Conservation (phyloP, 2,888 invertebrate species). For the Apamea anceps region DNA sequence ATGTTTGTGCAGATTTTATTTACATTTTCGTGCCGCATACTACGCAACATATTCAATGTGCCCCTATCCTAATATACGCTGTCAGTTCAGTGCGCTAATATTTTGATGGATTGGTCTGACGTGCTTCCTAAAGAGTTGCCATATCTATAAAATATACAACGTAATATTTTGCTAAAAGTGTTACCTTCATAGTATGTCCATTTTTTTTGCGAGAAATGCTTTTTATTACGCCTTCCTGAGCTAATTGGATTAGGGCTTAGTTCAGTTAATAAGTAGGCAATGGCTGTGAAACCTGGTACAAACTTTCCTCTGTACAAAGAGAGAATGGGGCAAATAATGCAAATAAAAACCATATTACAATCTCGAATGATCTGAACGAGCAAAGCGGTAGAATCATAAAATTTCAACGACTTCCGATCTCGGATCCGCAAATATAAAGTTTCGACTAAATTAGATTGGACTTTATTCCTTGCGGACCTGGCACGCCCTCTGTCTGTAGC, state of each 20-base stretch:
- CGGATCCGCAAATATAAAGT: constrained; percentile 40
- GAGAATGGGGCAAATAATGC: constrained; percentile 15
- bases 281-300: constrained; percentile 21
- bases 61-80: constrained; percentile 30
- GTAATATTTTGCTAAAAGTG: constrained; percentile 33
- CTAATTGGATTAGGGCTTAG: constrained; percentile 58
- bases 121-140: constrained; percentile 33
- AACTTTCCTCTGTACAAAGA: constrained; percentile 8
- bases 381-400: constrained; percentile 62
- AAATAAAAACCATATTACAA: constrained; percentile 43
- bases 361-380: constrained; percentile 32
- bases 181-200: constrained; percentile 9
- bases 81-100: constrained; percentile 59
- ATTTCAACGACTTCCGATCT: constrained; percentile 72
- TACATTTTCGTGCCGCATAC: not conserved
- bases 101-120: constrained; percentile 63
- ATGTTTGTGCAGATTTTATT: not conserved
- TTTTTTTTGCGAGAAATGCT: constrained; percentile 24
- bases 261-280: constrained; percentile 58
- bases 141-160: constrained; percentile 41
- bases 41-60: constrained; percentile 19
- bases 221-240: constrained; percentile 39
- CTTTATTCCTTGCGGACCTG: constrained; percentile 31
- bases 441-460: constrained; percentile 37
- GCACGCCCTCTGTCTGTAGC: not conserved